phyloP scores from a whole-genome alignment of 2,888 invertebrate genomes.

The Azorinus chamasolen region DNA sequence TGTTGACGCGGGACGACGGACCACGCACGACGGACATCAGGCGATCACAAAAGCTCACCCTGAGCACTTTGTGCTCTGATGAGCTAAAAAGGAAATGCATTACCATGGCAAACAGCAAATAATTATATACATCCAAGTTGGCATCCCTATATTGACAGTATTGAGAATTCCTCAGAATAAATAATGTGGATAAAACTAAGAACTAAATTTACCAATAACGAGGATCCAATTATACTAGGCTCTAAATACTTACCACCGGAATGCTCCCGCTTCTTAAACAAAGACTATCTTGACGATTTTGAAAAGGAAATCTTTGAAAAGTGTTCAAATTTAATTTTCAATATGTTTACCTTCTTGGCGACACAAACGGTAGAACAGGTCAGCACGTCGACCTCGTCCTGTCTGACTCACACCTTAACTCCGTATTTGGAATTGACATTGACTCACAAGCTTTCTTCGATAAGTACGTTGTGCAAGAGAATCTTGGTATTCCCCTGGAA shows the following conservation, averaged over 20 bases:
- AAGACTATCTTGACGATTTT: constrained; percentile 4
- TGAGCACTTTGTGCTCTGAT: too few species aligned
- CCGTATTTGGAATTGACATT: constrained; percentile 8
- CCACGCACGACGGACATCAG: too few species aligned
- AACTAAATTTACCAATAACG: too few species aligned
- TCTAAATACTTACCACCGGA: constrained; percentile 19
- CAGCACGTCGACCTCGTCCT: constrained; percentile 5
- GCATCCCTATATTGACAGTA: too few species aligned
- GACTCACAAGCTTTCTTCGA: too few species aligned
- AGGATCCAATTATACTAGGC: constrained; percentile 23
- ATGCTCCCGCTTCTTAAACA: constrained; percentile 15
- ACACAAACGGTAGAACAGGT: constrained; percentile 6
- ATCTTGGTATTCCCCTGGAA: constrained; percentile 1
- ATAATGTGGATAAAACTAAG: too few species aligned
- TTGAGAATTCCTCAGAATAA: too few species aligned
- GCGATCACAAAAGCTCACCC: too few species aligned
- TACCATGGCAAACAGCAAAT: too few species aligned
- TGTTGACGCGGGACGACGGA: too few species aligned
- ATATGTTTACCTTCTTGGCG: constrained; percentile 13
- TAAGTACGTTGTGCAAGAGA: constrained; percentile 4
- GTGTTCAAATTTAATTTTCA: neutral
- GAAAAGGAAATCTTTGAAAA: constrained; percentile 15
- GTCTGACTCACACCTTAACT: constrained; percentile 1
- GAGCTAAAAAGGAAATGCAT: too few species aligned
- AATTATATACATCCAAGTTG: too few species aligned